Evolutionary conservation across 2,797 vertebrate species (phyloP).

Genomic region (Acanthurus tractus): DNA sequence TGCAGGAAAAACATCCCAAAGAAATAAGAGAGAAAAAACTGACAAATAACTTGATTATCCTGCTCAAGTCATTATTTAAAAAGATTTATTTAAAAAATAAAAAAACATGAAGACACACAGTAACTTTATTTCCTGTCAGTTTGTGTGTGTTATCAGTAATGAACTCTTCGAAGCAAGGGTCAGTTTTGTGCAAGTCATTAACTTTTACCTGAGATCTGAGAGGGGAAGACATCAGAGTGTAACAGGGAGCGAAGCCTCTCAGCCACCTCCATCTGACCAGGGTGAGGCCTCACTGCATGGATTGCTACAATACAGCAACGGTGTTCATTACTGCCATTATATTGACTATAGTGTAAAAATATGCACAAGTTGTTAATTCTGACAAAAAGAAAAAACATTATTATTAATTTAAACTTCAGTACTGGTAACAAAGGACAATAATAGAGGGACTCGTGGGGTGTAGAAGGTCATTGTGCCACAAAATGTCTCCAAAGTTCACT

Average conservation of each 20-base stretch:
- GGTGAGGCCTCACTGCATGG: slow-evolving; percentile 56
- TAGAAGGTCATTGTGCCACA: too few species aligned
- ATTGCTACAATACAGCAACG: slow-evolving; percentile 31
- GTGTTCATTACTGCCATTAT: background rate
- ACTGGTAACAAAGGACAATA: too few species aligned
- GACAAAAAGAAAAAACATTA: too few species aligned
- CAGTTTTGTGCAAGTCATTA: too few species aligned
- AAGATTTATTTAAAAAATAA: background rate
- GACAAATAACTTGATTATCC: background rate
- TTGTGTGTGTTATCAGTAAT: background rate
- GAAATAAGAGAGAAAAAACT: slow-evolving; percentile 3
- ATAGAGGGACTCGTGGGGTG: too few species aligned
- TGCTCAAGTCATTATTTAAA: background rate
- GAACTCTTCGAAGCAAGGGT: background rate
- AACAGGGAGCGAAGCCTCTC: slow-evolving; percentile 52
- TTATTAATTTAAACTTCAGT: too few species aligned
- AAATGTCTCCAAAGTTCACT: too few species aligned
- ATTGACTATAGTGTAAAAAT: background rate
- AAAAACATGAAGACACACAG: background rate
- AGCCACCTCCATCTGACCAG: slow-evolving; percentile 63
- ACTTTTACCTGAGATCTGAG: slow-evolving; percentile 60
- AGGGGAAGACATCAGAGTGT: slow-evolving; percentile 59
- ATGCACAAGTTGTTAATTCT: background rate
- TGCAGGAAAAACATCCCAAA: slow-evolving; percentile 21
- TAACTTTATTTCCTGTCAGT: background rate